A percentile compares a stretch with the other conserved stretches of the same genome.
Conservation (phyloP, 1,140 invertebrate genomes). For the Pseudomyrmex pallidus region DNA sequence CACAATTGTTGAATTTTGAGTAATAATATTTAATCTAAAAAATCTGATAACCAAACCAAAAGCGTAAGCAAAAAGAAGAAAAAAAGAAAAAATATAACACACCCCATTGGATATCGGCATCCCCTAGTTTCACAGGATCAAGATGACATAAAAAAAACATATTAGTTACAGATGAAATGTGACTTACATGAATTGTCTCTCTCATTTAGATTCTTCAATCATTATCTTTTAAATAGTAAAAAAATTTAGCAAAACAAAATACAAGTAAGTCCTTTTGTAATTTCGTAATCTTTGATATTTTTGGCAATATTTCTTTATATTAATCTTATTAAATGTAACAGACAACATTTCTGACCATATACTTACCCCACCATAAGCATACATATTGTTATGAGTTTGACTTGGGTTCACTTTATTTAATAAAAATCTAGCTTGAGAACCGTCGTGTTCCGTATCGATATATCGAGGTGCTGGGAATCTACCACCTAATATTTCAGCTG, state of each 20-base stretch:
- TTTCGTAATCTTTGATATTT: conserved; percentile 12
- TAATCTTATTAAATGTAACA: conserved; percentile 48
- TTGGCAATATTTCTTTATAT: neutral
- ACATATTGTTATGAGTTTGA: conserved; percentile 99
- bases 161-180: conserved; percentile 78
- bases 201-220: neutral
- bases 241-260: conserved; percentile 61
- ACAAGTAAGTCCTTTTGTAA: conserved; percentile 2
- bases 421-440: conserved; percentile 98
- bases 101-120: conserved; percentile 84
- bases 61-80: conserved; percentile 65
- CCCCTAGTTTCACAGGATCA: conserved; percentile 83
- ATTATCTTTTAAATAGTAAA: conserved; percentile 54
- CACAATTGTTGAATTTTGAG: neutral
- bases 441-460: conserved; percentile 99
- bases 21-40: neutral
- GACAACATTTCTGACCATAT: conserved; percentile 35
- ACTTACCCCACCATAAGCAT: conserved; percentile 94
- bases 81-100: conserved; percentile 78
- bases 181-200: conserved; percentile 72
- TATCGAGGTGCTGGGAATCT: conserved; percentile 99
- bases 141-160: conserved; percentile 80
- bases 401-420: conserved; percentile 99
- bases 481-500: conserved; percentile 97
- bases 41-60: conserved; percentile 64